A percentile compares a stretch with the other conserved stretches of the same genome.
Conservation (phyloP, 2,888 invertebrate species). For the Boloria selene region DNA sequence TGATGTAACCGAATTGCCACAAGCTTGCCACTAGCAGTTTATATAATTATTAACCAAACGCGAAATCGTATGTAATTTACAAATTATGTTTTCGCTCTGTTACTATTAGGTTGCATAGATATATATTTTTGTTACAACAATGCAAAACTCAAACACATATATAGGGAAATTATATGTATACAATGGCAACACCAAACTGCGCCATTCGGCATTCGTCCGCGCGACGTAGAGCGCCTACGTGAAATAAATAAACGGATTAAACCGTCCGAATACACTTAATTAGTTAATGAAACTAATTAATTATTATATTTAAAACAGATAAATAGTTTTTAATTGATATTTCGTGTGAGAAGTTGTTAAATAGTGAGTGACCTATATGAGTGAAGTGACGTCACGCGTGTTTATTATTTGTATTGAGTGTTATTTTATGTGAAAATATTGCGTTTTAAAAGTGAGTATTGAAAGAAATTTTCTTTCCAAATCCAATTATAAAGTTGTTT, state of each 20-base stretch:
- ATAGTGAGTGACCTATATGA: slow-evolving; percentile 39
- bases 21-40: too few species aligned
- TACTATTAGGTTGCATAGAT: too few species aligned
- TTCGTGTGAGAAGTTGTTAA: not conserved
- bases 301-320: not conserved
- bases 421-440: slow-evolving; percentile 4
- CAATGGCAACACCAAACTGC: slow-evolving; percentile 61
- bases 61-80: too few species aligned
- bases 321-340: not conserved
- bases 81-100: too few species aligned
- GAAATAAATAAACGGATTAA: slow-evolving; percentile 25
- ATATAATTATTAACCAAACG: too few species aligned
- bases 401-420: slow-evolving; percentile 34
- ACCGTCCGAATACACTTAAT: slow-evolving; percentile 6
- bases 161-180: slow-evolving; percentile 4
- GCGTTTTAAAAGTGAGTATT: slow-evolving; percentile 2
- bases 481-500: not conserved
- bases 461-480: not conserved
- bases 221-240: slow-evolving; percentile 46
- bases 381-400: slow-evolving; percentile 40
- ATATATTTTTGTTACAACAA: too few species aligned
- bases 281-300: not conserved
- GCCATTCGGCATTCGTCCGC: slow-evolving; percentile 59
- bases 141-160: not conserved
- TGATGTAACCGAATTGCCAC: too few species aligned